These are phyloP conservation scores for Palaemon carinicauda DNA, from an alignment of 1,140 invertebrate species.

Conservation along the genomic window DNA sequence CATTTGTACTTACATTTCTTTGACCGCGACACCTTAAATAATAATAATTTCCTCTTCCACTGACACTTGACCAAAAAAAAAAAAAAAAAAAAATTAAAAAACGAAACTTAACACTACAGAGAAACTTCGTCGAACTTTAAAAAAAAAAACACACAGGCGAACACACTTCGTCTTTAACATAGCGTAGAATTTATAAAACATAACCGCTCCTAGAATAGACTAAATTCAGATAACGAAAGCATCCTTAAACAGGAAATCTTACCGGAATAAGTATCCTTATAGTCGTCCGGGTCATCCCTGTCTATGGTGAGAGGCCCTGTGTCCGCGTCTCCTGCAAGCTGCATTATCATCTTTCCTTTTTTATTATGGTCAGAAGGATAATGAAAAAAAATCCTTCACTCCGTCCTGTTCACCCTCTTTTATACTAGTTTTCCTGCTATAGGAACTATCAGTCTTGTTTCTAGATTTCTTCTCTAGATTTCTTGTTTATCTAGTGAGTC, in stretches of 20 bases:
- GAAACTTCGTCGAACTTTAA: too few relatives aligned
- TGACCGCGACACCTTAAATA: too few relatives aligned
- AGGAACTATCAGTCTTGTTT: background rate
- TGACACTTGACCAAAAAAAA: too few relatives aligned
- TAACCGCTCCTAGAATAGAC: too few relatives aligned
- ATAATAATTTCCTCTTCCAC: too few relatives aligned
- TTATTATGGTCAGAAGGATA: background rate
- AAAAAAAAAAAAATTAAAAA: too few relatives aligned
- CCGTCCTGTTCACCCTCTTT: background rate
- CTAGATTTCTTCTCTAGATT: background rate
- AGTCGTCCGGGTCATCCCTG: conserved; percentile 33
- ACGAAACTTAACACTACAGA: too few relatives aligned
- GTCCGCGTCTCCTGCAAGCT: conserved; percentile 47
- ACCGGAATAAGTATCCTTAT: conserved; percentile 29
- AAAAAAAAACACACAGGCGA: background rate
- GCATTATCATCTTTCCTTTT: conserved; percentile 50
- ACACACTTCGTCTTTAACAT: background rate
- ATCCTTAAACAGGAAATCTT: background rate
- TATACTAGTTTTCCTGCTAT: background rate
- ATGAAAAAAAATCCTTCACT: background rate
- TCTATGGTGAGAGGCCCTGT: conserved; percentile 33
- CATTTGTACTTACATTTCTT: too few relatives aligned
- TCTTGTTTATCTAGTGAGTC: too few relatives aligned
- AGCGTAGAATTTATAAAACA: too few relatives aligned
- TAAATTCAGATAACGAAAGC: background rate